Base-by-base conservation (phyloP, 1,140 invertebrate species). In the Hesperophylax magnus region DNA sequence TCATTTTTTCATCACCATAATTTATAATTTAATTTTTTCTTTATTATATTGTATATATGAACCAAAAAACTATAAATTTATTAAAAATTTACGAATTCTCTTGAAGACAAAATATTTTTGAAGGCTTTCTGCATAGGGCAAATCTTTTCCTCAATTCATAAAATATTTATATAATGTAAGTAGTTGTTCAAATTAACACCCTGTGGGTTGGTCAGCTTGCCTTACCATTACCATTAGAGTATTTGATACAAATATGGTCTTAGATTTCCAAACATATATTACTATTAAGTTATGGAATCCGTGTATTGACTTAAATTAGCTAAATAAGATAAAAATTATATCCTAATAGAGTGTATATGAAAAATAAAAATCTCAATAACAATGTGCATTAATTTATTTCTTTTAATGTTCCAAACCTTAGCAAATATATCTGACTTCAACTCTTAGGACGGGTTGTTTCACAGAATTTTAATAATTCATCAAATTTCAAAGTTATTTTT, bases 231-330 rank as follows among this genome's bases (percentile, higher is more conserved):
- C 54, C 75, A 71, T 72, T 79, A 52, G 67, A 74, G 77, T 81
- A 81, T 81, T 72, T 72, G 65, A 81, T 81, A 82, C 77, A 56
- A 75, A 79, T 78, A 71, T 61, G 81, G 81, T 82, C 78, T 81
- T 79, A 82, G 81, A 78, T 77, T 82, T 82, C 81, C 81, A 82
- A 82, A 78, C 53, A 80, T 78, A 78, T 81, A 72, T 79, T 58
- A 65, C 78, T 54, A 71, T 74, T 82, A 82, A 79, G 67, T 79
- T 78, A 82, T 82, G 69, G 71, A 78, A 75, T 58, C 20, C 65
- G 67, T 79, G 78, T 79, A 79, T 79, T 79, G 34, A 39, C 34
- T 27, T 27, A 27, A 72, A 78, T 69, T 79, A 79, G 78, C 31
- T 74, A 61, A 74, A 61, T 74, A 79, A 79, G 78, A 74, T 79